Percentiles rank a stretch among this genome's conserved stretches.
These are phyloP conservation scores for Grus americana DNA, from an alignment of 2,113 vertebrate species.

Conservation along the genomic window DNA sequence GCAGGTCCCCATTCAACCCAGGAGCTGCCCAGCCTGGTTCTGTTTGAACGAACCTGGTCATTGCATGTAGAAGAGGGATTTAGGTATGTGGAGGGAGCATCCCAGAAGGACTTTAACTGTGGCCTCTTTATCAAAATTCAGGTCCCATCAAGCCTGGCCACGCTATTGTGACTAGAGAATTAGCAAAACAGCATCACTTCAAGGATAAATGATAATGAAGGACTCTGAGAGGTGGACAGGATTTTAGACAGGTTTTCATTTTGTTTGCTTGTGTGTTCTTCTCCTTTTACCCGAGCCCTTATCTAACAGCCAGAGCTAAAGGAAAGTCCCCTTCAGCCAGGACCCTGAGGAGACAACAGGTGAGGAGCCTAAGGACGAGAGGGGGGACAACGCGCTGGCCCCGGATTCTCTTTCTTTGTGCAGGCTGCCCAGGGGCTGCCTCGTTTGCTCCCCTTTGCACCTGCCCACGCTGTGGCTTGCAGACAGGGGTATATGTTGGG, in stretches of 20 bases:
- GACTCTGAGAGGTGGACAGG: not conserved
- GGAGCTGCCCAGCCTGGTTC: not conserved
- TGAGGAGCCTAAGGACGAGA: not conserved
- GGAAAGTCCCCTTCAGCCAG: not conserved
- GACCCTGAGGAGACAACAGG: not conserved
- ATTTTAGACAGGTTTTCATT: not conserved
- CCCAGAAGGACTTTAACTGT: not conserved
- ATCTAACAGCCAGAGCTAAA: not conserved
- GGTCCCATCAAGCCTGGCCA: not conserved
- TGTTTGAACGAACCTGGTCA: not conserved
- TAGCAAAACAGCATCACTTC: not conserved
- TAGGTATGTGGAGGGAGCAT: not conserved
- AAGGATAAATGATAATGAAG: not conserved
- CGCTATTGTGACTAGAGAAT: not conserved
- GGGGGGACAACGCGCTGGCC: rapidly evolving
- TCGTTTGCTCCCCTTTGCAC: not conserved
- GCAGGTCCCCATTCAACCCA: not conserved
- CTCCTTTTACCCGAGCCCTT: not conserved
- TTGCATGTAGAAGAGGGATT: not conserved
- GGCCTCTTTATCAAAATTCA: not conserved
- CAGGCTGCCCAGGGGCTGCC: not conserved
- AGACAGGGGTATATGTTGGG: not conserved
- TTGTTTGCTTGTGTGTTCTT: not conserved
- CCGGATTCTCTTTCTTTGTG: not conserved
- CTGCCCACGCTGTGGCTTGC: not conserved